Evolutionary conservation across 1,140 invertebrate species (phyloP), one percentile per base, ranked within the genome.

Genomic region (Pentalonia nigronervosa): DNA sequence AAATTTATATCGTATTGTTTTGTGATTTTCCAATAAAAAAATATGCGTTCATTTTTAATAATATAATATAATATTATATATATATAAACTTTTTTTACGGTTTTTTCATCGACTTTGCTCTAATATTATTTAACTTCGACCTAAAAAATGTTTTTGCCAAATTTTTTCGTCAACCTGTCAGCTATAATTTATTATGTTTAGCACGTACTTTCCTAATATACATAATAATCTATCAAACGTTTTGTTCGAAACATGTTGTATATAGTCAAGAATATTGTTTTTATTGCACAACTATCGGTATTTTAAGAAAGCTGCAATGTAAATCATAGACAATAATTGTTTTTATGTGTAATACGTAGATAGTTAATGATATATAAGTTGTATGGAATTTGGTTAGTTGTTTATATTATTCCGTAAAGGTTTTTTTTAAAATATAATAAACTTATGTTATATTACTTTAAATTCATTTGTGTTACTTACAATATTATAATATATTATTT

Each of bases 101-200:
- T 60, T 41, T 90, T 60, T 90, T 90, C 67, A 83, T 92, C 23
- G 67, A 50, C 45, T 92, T 92, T 50, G 67, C 90, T 83, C 90
- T 56, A 86, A 93, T 93, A 86, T 86, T 56, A 50, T 50, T 50
- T 86, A 93, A 93, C 91, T 81, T 93, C 91, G 86, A 93, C 81
- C 91, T 36, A 93, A 93, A 92, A 93, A 93, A 93, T 93, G 34
- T 84, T 86, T 50, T 53, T 93, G 91, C 91, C 91, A 93, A 93
- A 86, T 93, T 56, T 47, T 92, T 30, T 47, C 47, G 47, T 92
- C 91, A 23, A 81, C 21, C 48, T 20, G 81, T 86, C 81, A 53
- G 45, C n/a, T 20, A n/a, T 90, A 67, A 90, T 90, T 90, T 90
- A 90, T 90, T 45, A 90, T 25, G 87, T 3, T 88, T 23, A 88